A percentile compares a stretch with the other conserved stretches of the same genome.
Conservation (phyloP, 2,888 invertebrate genomes). For the Sylvicola cinctus region DNA sequence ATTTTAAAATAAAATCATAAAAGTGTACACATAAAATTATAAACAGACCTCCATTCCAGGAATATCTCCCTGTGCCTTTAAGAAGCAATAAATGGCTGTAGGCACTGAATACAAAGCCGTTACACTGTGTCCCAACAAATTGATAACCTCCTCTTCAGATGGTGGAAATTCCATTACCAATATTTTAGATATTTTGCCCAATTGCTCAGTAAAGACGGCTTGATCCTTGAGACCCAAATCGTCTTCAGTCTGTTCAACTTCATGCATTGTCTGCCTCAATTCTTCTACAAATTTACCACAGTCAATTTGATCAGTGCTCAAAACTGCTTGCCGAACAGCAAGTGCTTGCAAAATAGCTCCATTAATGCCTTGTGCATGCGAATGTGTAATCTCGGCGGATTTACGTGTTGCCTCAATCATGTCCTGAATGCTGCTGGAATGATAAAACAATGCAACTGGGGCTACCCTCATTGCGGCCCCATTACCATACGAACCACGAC, state of each 20-base stretch:
- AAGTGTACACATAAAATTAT: constrained; percentile 1
- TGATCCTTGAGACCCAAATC: constrained; percentile 9
- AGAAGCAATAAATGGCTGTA: constrained; percentile 48
- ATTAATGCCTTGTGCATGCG: constrained; percentile 30
- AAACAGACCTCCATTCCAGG: constrained; percentile 25
- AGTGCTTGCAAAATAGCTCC: constrained; percentile 35
- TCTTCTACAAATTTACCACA: constrained; percentile 27
- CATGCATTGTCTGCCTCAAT: constrained; percentile 31
- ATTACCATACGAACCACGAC: constrained; percentile 54
- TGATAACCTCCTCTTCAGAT: constrained; percentile 29
- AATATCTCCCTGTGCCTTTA: constrained; percentile 31
- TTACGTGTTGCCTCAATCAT: constrained; percentile 29
- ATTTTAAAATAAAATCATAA: constrained; percentile 4
- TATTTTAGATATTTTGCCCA: constrained; percentile 11
- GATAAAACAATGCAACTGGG: constrained; percentile 40
- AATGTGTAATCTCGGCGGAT: constrained; percentile 40
- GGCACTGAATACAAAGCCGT: constrained; percentile 48
- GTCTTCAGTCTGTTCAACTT: constrained; percentile 28
- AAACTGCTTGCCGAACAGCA: constrained; percentile 34
- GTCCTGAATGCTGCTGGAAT: constrained; percentile 17
- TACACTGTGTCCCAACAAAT: constrained; percentile 35
- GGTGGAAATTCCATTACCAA: constrained; percentile 18
- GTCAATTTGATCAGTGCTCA: constrained; percentile 26
- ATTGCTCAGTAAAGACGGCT: constrained; percentile 2
- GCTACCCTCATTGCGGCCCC: constrained; percentile 55